Evolutionary conservation across 2,797 vertebrate genomes (phyloP).

Genomic region (Leucoraja ocellata): DNA sequence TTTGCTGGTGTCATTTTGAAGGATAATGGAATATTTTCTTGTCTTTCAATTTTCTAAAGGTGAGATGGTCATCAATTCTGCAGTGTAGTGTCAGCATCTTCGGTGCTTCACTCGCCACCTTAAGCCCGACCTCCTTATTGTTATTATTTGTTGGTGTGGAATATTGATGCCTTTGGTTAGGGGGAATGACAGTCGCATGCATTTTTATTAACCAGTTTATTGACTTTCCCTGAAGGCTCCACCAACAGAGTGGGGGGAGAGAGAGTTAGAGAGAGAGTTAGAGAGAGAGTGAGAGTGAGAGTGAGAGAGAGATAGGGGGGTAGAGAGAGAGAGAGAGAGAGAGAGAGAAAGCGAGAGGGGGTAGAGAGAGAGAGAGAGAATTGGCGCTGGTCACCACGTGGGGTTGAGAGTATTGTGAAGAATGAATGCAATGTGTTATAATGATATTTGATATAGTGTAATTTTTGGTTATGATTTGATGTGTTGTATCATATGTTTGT

Average conservation of each 20-base stretch:
- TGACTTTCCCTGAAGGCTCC: constrained; percentile 74
- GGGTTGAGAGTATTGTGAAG: too few relatives aligned
- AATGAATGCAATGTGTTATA: too few relatives aligned
- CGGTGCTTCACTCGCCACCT: constrained; percentile 59
- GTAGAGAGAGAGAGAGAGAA: too few relatives aligned
- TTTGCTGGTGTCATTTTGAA: background rate
- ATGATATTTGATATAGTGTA: too few relatives aligned
- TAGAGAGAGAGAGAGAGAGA: too few relatives aligned
- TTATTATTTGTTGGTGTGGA: constrained; percentile 77
- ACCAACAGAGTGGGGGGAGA: constrained; percentile 55
- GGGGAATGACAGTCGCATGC: constrained; percentile 85
- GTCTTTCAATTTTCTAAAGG: constrained; percentile 2
- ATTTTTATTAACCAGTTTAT: constrained; percentile 91
- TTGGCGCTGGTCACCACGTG: too few relatives aligned
- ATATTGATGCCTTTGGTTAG: constrained; percentile 86
- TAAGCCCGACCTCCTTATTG: constrained; percentile 75
- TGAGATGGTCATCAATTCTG: constrained; percentile 46
- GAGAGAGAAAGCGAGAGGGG: constrained; percentile 51
- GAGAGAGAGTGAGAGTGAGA: too few relatives aligned
- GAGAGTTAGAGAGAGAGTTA: too few relatives aligned
- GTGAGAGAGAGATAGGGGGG: too few relatives aligned
- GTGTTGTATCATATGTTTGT: too few relatives aligned
- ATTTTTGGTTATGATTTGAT: too few relatives aligned
- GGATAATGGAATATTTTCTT: constrained; percentile 29
- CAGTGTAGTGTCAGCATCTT: constrained; percentile 52